Evolutionary conservation across 2,113 vertebrate genomes (phyloP).

Genomic region (Reinhardtius hippoglossoides): DNA sequence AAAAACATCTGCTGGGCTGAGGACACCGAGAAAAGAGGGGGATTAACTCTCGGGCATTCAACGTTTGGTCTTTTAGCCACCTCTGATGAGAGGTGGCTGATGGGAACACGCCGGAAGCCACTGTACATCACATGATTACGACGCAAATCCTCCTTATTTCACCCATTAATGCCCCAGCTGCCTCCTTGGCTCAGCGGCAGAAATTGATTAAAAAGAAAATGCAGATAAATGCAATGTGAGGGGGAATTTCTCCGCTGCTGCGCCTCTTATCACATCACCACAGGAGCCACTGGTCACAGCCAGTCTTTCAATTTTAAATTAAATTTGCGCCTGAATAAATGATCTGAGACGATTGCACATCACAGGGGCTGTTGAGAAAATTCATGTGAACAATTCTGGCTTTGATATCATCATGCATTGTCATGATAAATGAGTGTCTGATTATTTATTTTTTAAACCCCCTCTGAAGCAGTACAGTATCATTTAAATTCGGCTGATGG

Average conservation of each 20-base stretch:
- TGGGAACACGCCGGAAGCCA: constrained; percentile 49
- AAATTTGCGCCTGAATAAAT: constrained; percentile 62
- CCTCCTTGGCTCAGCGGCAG: constrained; percentile 27
- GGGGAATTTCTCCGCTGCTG: constrained; percentile 34
- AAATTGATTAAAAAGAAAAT: constrained; percentile 26
- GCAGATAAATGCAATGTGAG: constrained; percentile 45
- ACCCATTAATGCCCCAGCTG: constrained; percentile 24
- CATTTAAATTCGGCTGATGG: constrained; percentile 14
- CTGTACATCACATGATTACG: constrained; percentile 42
- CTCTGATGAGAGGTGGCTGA: constrained; percentile 46
- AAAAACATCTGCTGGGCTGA: constrained; percentile 77
- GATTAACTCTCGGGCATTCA: constrained; percentile 60
- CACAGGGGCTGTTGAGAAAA: constrained; percentile 44
- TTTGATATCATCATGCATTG: constrained; percentile 60
- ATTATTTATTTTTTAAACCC: constrained; percentile 35
- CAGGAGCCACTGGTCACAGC: constrained; percentile 53
- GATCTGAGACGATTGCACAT: constrained; percentile 50
- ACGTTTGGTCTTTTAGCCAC: constrained; percentile 47
- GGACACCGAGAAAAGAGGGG: constrained; percentile 49
- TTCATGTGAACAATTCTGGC: constrained; percentile 48
- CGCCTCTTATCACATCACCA: constrained; percentile 56
- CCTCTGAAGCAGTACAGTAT: constrained; percentile 11
- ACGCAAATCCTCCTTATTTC: constrained; percentile 26
- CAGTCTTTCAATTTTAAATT: constrained; percentile 57
- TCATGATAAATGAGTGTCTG: constrained; percentile 51